These are phyloP conservation scores for Anagrus nilaparvatae DNA, from an alignment of 1,140 invertebrate genomes.

Conservation along the genomic window DNA sequence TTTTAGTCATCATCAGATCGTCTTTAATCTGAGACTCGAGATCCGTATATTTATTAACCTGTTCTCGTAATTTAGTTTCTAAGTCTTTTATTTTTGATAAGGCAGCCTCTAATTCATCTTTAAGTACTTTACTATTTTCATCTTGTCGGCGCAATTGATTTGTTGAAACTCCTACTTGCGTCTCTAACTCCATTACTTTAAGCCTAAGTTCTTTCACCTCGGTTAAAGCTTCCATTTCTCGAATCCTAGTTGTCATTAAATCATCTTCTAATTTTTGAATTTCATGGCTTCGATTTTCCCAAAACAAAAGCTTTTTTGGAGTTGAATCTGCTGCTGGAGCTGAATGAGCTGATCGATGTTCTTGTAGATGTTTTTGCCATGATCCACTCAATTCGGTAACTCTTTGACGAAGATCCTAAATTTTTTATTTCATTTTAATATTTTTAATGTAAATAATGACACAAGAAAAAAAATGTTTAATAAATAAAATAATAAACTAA, in stretches of 20 bases:
- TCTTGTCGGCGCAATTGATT: constrained; percentile 91
- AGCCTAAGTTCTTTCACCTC: constrained; percentile 90
- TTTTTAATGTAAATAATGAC: no score
- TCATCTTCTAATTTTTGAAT: constrained; percentile 81
- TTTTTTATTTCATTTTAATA: no score
- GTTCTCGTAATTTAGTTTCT: constrained; percentile 67
- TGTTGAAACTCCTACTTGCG: constrained; percentile 89
- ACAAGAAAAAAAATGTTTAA: no score
- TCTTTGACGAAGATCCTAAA: constrained; percentile 79
- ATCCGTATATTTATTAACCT: constrained; percentile 79
- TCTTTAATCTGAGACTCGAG: constrained; percentile 88
- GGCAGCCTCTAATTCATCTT: constrained; percentile 64
- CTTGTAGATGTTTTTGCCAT: constrained; percentile 69
- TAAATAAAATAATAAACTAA: no score
- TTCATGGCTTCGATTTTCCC: constrained; percentile 66
- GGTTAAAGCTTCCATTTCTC: constrained; percentile 85
- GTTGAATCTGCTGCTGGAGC: constrained; percentile 60
- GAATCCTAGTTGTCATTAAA: constrained; percentile 78
- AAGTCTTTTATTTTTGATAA: constrained; percentile 65
- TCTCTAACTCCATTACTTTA: constrained; percentile 98
- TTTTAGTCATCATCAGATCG: constrained; percentile 86
- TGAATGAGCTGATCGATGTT: constrained; percentile 38
- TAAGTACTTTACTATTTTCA: constrained; percentile 78
- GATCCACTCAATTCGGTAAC: constrained; percentile 77
- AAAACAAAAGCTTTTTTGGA: constrained; percentile 72